Evolutionary conservation across 2,113 vertebrate species (phyloP).

Genomic region (human): GRCh38 chr15:34141501-34142000

Average conservation of each 20-base stretch:
- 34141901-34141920: constrained; percentile 79
- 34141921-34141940: constrained; percentile 80
- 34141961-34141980: constrained; percentile 78
- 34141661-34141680: constrained; percentile 76
- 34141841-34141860: constrained; percentile 80
- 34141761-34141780: constrained; percentile 82
- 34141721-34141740: constrained; percentile 67
- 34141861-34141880: constrained; percentile 71
- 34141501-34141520: constrained; percentile 78
- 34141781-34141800: constrained; percentile 86
- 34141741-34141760: constrained; percentile 76
- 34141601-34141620: constrained; percentile 63
- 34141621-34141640: constrained; percentile 72
- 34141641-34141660: constrained; percentile 77
- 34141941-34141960: constrained; percentile 78
- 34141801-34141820: constrained; percentile 83
- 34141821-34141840: constrained; percentile 82
- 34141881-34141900: constrained; percentile 82
- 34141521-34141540: constrained; percentile 79
- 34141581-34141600: constrained; percentile 74
- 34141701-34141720: constrained; percentile 76
- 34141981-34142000: constrained; percentile 71
- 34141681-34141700: constrained; percentile 83
- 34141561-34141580: constrained; percentile 56
- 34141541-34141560: constrained; percentile 77